Evolutionary conservation across 1,140 invertebrate genomes (phyloP), one percentile per base, ranked within the genome.

Genomic region (Caerostris darwini): DNA sequence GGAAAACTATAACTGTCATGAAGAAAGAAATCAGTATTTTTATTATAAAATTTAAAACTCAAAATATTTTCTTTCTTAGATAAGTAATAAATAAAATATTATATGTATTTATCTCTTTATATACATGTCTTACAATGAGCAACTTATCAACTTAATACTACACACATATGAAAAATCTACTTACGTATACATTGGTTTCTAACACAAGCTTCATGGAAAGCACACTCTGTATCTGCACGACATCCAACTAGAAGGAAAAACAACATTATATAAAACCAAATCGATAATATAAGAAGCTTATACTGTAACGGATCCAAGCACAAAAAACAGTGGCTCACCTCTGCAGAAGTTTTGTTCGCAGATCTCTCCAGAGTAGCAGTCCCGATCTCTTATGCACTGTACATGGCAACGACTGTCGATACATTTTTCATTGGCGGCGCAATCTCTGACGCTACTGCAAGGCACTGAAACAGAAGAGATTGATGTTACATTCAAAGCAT

Each of bases 171-270:
- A 34, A 34, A 34, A 34, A 34, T 34, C 34, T 34, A 92, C 69
- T 95, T 95, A 94, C 95, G 14, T 95, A 94, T 95, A 95, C 98
- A 97, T 96, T 96, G 97, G 96, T 97, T 95, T 56, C 95, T 95
- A 12, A 96, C 95, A 85, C 96, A 96, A 17, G 96, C 95, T 86
- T 96, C 95, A 95, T 96, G 95, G 95, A 96, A 93, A 95, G 96
- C 94, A 95, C 97, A 98, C 93, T 98, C 97, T 82, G 97, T 97
- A 95, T 97, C 98, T 4, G 97, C 97, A 10, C 97, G 97, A 94
- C 96, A 96, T 87, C 96, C 96, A 69, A 95, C 95, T 95, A 88
- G 0, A 93, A 69, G 56, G 14, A 83, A 64, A 5, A 19, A 58
- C 3, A 71, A 7, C 3, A 34, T 64, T 7, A 57, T 57, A 4